Conservation (phyloP, 2,888 invertebrate genomes). For the Acheta domesticus region DNA sequence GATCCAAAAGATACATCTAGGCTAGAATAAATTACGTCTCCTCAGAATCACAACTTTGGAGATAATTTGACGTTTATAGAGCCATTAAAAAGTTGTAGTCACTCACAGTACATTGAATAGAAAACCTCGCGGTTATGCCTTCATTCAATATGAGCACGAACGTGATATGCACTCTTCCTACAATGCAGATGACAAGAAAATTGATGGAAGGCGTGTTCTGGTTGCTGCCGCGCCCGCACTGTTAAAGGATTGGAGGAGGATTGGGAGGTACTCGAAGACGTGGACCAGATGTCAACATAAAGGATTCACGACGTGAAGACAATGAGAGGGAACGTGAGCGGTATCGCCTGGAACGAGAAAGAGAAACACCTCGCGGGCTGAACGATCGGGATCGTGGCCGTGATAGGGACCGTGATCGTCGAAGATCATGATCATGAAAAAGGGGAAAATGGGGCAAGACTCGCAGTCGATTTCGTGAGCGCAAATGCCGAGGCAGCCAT, state of each 20-base stretch:
- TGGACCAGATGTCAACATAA: slow-evolving; percentile 94
- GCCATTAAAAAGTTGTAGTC: slow-evolving; percentile 91
- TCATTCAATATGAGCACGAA: slow-evolving; percentile 99
- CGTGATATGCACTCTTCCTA: slow-evolving; percentile 99
- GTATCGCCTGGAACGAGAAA: no score
- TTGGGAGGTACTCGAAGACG: slow-evolving; percentile 94
- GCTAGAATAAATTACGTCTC: slow-evolving; percentile 99
- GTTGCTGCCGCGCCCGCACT: slow-evolving; percentile 98
- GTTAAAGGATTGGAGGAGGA: slow-evolving; percentile 97
- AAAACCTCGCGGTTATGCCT: slow-evolving; percentile 97
- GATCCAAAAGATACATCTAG: no score
- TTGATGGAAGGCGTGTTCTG: slow-evolving; percentile 94
- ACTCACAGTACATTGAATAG: slow-evolving; percentile 80
- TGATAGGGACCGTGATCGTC: slow-evolving; percentile 49
- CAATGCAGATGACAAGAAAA: slow-evolving; percentile 99
- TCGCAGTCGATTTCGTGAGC: slow-evolving; percentile 39
- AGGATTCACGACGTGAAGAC: slow-evolving; percentile 94
- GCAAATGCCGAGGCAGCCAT: slow-evolving; percentile 47
- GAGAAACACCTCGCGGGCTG: no score
- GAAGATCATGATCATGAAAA: slow-evolving; percentile 48
- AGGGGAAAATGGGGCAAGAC: slow-evolving; percentile 38
- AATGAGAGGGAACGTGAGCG: no score
- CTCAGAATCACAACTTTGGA: slow-evolving; percentile 91
- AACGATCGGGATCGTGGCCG: no score
- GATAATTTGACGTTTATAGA: slow-evolving; percentile 98